These are phyloP conservation scores for Nannoperca australis DNA, from an alignment of 2,797 vertebrate species.

Conservation along the genomic window DNA sequence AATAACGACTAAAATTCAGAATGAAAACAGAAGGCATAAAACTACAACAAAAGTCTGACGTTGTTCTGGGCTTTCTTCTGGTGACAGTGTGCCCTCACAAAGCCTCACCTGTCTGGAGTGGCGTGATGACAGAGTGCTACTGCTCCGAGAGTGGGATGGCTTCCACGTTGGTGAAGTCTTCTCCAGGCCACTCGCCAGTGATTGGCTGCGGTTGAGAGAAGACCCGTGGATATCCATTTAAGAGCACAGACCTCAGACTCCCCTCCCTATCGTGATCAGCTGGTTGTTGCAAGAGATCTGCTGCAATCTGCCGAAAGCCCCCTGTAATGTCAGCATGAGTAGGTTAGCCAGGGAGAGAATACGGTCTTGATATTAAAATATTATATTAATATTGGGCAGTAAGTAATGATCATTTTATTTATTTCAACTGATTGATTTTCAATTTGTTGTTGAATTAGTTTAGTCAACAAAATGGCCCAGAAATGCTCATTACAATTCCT, in stretches of 20 bases:
- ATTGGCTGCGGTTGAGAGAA: conserved; percentile 76
- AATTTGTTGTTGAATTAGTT: neutral
- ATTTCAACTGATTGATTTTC: neutral
- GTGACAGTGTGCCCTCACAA: neutral
- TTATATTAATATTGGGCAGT: no score
- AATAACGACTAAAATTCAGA: neutral
- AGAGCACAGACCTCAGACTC: conserved; percentile 35
- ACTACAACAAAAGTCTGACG: neutral
- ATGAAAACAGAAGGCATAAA: neutral
- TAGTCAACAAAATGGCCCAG: neutral
- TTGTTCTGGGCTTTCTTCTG: neutral
- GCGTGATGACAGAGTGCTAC: conserved; percentile 90
- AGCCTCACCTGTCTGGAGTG: conserved; percentile 88
- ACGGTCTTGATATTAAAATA: neutral
- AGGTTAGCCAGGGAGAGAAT: neutral
- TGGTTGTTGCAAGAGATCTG: conserved; percentile 22
- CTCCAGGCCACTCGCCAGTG: conserved; percentile 88
- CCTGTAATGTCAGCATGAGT: conserved; percentile 41
- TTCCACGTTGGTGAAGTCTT: conserved; percentile 82
- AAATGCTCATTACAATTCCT: no score
- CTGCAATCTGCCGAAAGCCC: conserved; percentile 38
- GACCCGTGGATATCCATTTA: conserved; percentile 76
- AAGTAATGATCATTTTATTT: neutral
- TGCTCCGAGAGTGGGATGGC: conserved; percentile 87
- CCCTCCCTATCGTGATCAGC: conserved; percentile 6